Conservation (phyloP, 64 coral and sea anemone species). For the Astreopora myriophthalma region DNA sequence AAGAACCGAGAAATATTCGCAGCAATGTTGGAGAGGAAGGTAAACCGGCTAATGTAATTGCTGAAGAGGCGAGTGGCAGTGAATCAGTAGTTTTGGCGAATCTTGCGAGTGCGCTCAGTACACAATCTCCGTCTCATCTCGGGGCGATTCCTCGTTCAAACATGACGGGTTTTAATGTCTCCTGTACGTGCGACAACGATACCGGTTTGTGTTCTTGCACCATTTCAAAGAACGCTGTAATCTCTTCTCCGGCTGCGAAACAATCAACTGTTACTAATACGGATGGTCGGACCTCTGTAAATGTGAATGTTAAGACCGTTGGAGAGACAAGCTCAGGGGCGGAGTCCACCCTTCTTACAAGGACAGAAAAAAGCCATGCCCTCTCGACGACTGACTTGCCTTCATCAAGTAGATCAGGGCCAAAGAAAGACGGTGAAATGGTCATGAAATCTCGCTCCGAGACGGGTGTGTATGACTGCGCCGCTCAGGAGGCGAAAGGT, state of each 20-base stretch:
- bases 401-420: not conserved
- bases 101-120: not conserved
- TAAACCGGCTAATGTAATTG: not conserved
- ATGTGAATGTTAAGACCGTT: not conserved
- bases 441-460: not conserved
- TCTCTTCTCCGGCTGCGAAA: not conserved
- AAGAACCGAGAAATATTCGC: not conserved
- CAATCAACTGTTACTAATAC: not conserved
- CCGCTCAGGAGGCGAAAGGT: not conserved
- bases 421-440: not conserved
- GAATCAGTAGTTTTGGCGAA: not conserved
- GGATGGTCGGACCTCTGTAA: not conserved
- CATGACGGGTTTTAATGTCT: constrained; percentile 21
- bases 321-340: not conserved
- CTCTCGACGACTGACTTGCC: not conserved
- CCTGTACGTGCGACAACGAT: not conserved
- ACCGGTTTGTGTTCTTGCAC: constrained; percentile 29
- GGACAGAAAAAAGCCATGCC: not conserved
- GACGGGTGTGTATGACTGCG: not conserved
- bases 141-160: not conserved
- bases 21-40: not conserved
- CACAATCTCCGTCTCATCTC: not conserved
- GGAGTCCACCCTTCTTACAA: not conserved
- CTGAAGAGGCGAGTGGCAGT: not conserved
- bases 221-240: not conserved